phyloP scores from a whole-genome alignment of 2,888 invertebrate species.

The Colostygia pectinataria region DNA sequence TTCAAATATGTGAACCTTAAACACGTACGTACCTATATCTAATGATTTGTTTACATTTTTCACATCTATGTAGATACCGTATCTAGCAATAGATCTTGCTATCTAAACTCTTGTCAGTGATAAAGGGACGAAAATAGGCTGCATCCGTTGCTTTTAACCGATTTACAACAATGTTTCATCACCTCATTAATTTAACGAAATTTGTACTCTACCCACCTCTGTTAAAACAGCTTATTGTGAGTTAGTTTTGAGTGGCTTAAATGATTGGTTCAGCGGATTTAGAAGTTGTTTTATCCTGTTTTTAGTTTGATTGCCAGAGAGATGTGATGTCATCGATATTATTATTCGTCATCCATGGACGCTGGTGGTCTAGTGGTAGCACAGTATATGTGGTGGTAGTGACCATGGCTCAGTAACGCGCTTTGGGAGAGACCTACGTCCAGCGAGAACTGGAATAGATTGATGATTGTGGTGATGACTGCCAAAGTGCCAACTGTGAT shows the following conservation, averaged over 20 bases:
- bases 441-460: no score
- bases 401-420: no score
- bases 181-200: neutral
- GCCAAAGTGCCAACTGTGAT: no score
- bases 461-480: no score
- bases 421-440: no score
- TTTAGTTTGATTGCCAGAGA: neutral
- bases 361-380: no score
- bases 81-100: slow-evolving; percentile 9
- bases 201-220: slow-evolving; percentile 3
- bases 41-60: neutral
- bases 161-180: slow-evolving; percentile 14
- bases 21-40: neutral
- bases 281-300: slow-evolving; percentile 13
- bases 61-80: slow-evolving; percentile 6
- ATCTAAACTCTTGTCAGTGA: slow-evolving; percentile 16
- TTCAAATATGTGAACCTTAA: no score
- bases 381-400: no score
- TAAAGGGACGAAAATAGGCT: slow-evolving; percentile 19
- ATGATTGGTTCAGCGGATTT: slow-evolving; percentile 13
- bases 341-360: no score
- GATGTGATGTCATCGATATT: slow-evolving; percentile 9
- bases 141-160: slow-evolving; percentile 17
- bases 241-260: slow-evolving; percentile 2
- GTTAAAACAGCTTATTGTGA: neutral